Evolutionary conservation across 2,888 invertebrate genomes (phyloP), one percentile per base, ranked within the genome.

Genomic region (Ypsolopha scabrella): DNA sequence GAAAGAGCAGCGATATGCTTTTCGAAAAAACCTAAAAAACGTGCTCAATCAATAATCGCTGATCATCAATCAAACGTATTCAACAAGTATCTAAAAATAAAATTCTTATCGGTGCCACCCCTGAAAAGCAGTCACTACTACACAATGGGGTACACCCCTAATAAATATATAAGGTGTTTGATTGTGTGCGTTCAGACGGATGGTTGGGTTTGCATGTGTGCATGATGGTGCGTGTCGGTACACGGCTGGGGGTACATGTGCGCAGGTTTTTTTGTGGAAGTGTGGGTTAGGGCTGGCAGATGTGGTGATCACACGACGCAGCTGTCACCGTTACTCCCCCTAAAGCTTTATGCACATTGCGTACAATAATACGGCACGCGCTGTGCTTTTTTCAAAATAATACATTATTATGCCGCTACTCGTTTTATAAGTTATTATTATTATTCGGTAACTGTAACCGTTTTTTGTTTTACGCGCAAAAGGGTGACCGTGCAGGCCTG

Each of bases 71-170:
- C 83, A 83, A 75, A 64, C 63, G 71, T 72, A 78, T 80, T 82
- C 85, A 86, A 86, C 85, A 86, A 83, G 85, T 86, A 45, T 44
- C 37, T 36, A 82, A 83, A 82, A 85, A 85, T 83, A 81, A 82
- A 81, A 80, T 65, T 74, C 75, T 73, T 80, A 77, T 76, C 77
- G 73, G 64, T 24, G 57, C 60, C 67, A 70, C 62, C 73, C 75
- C 77, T 77, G 70, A 63, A 65, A 24, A 56, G 57, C 58, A 53
- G 55, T 53, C 53, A 55, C 52, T 57, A 62, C 59, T 59, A 58
- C 58, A 59, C 68, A 76, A 76, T 75, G 65, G 73, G 68, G 67
- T 71, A 69, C 79, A 72, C 77, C 49, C 78, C 78, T 70, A 66
- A 39, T 60, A 56, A 57, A 59, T 61, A 59, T 55, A 64, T 65